These are phyloP conservation scores for Myotis yumanensis DNA, from an alignment of 2,113 vertebrate genomes.

Conservation along the genomic window DNA sequence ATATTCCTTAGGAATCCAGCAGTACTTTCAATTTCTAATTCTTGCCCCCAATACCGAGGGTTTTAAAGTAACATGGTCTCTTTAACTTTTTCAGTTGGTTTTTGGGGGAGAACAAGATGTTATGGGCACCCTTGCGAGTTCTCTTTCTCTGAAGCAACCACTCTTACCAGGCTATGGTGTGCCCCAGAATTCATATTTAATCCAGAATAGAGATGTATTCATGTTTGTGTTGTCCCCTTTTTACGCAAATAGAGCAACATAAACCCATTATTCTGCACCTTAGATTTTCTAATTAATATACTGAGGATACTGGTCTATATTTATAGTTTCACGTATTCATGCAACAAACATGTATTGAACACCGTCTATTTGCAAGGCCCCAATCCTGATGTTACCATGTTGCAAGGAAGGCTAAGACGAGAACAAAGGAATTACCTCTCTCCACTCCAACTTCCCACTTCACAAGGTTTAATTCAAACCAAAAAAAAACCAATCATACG, in stretches of 20 bases:
- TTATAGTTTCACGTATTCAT: neutral
- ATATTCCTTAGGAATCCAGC: conserved; percentile 26
- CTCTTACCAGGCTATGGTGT: neutral
- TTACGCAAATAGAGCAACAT: neutral
- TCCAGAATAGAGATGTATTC: neutral
- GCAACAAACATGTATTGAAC: neutral
- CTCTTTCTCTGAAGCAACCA: neutral
- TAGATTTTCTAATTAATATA: neutral
- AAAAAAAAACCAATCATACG: no score
- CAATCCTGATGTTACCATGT: neutral
- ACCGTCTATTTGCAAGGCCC: neutral
- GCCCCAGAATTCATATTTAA: neutral
- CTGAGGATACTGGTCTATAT: neutral
- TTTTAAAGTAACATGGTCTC: conserved; percentile 42
- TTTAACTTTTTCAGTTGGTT: conserved; percentile 41
- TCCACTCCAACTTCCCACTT: no score
- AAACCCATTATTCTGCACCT: neutral
- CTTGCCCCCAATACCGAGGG: neutral
- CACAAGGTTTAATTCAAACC: no score
- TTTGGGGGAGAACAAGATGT: neutral
- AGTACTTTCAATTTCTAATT: neutral
- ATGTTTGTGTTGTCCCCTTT: neutral
- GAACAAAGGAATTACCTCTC: no score
- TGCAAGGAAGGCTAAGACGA: no score
- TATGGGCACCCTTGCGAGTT: neutral